Conservation (phyloP, 2,113 vertebrate genomes). For the Macrotis lagotis region DNA sequence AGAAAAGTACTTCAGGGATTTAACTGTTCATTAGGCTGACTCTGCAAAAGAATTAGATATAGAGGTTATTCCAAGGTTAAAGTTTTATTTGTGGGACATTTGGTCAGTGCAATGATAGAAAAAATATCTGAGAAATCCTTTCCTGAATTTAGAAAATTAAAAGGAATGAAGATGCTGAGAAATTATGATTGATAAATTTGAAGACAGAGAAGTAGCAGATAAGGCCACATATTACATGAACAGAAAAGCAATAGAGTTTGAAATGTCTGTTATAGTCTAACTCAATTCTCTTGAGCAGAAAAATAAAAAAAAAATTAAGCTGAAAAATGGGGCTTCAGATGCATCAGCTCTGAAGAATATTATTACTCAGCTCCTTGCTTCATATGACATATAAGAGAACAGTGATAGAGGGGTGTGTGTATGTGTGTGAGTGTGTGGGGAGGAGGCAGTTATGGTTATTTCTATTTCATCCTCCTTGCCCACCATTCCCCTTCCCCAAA, state of each 20-base stretch:
- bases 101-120: conserved; percentile 96
- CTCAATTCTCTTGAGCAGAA: conserved; percentile 80
- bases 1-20: conserved; percentile 99
- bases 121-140: conserved; percentile 97
- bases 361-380: conserved; percentile 93
- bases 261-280: conserved; percentile 94
- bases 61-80: conserved; percentile 98
- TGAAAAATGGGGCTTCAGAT: background rate
- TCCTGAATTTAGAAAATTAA: conserved; percentile 95
- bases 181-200: background rate
- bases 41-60: conserved; percentile 97
- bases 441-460: too few relatives aligned
- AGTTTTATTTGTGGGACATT: conserved; percentile 97
- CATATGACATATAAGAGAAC: conserved; percentile 92
- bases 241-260: conserved; percentile 89
- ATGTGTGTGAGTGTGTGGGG: conserved; percentile 80
- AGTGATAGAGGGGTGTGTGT: too few relatives aligned
- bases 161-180: background rate
- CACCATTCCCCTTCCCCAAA: too few relatives aligned
- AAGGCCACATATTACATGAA: background rate
- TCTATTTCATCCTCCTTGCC: too few relatives aligned
- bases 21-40: conserved; percentile 99
- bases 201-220: conserved; percentile 81
- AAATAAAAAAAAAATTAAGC: background rate
- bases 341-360: conserved; percentile 84